phyloP scores from a whole-genome alignment of 1,140 invertebrate genomes.

The Drosophila ogumai region DNA sequence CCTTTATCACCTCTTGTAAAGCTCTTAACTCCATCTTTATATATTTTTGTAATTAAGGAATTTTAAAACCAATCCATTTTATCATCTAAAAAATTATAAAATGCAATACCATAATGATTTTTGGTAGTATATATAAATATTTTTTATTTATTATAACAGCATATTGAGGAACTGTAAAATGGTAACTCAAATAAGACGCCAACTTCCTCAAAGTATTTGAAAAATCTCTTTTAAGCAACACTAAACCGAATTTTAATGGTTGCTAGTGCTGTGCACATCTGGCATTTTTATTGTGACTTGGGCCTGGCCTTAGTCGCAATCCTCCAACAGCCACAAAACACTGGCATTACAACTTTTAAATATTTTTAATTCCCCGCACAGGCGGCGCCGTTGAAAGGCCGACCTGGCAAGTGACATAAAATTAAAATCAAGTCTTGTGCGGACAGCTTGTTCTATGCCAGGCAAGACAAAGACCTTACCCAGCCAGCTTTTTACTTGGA shows the following conservation, averaged over 20 bases:
- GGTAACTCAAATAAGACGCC: too few species aligned
- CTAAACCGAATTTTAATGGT: background rate
- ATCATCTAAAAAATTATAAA: too few species aligned
- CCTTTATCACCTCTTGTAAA: too few species aligned
- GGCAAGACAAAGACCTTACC: slow-evolving; percentile 41
- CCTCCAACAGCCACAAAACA: background rate
- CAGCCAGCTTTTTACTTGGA: slow-evolving; percentile 50
- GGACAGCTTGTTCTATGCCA: slow-evolving; percentile 31
- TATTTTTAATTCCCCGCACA: slow-evolving; percentile 4
- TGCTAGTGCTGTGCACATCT: background rate
- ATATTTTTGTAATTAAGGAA: too few species aligned
- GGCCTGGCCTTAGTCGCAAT: background rate
- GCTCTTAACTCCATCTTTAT: too few species aligned
- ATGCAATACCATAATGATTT: too few species aligned
- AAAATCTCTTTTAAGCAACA: background rate
- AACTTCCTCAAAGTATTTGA: background rate
- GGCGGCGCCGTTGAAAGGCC: background rate
- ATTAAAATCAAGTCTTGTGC: slow-evolving; percentile 47
- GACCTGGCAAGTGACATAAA: slow-evolving; percentile 36
- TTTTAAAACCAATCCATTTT: too few species aligned
- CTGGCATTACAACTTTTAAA: slow-evolving; percentile 12
- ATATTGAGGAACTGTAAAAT: too few species aligned
- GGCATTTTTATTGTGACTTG: background rate
- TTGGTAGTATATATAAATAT: too few species aligned
- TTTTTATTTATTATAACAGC: too few species aligned